phyloP scores from a whole-genome alignment of 2,113 vertebrate species.

The Lonchura striata region DNA sequence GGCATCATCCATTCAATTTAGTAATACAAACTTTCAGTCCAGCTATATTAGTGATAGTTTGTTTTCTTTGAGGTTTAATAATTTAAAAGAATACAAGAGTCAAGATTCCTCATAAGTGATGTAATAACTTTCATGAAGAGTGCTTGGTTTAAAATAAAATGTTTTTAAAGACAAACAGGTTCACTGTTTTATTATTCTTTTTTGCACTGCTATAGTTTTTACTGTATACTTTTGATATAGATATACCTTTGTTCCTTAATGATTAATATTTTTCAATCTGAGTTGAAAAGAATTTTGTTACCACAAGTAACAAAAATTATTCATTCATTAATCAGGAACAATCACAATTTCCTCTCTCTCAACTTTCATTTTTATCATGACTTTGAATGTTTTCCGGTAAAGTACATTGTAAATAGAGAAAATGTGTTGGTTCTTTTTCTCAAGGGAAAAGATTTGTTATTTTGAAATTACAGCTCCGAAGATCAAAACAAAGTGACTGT shows the following conservation, averaged over 20 bases:
- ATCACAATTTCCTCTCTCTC: slow-evolving; percentile 46
- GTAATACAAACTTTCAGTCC: not conserved
- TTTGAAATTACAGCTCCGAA: slow-evolving; percentile 78
- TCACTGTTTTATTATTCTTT: not conserved
- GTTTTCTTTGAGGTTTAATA: slow-evolving; percentile 39
- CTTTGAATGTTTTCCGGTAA: slow-evolving; percentile 55
- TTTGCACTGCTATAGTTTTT: slow-evolving; percentile 30
- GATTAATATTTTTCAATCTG: slow-evolving; percentile 39
- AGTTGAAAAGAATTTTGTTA: slow-evolving; percentile 8
- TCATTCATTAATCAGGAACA: slow-evolving; percentile 58
- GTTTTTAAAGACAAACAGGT: not conserved
- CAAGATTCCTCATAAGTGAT: slow-evolving; percentile 17
- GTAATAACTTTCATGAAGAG: not conserved
- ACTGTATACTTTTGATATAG: not conserved
- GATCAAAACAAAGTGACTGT: slow-evolving; percentile 83
- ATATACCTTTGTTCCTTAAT: slow-evolving; percentile 34
- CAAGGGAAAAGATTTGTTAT: slow-evolving; percentile 64
- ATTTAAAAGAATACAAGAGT: slow-evolving; percentile 28
- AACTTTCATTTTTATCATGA: slow-evolving; percentile 42
- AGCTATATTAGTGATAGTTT: slow-evolving; percentile 9
- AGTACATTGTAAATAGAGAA: slow-evolving; percentile 61
- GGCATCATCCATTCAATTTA: not conserved
- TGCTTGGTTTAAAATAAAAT: not conserved
- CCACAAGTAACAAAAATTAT: slow-evolving; percentile 32
- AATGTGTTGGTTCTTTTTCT: not conserved